Percentiles rank a stretch among this genome's conserved stretches.
Evolutionary conservation across 2,888 invertebrate species (phyloP).

Genomic region (Enoplolaimus lenunculus): DNA sequence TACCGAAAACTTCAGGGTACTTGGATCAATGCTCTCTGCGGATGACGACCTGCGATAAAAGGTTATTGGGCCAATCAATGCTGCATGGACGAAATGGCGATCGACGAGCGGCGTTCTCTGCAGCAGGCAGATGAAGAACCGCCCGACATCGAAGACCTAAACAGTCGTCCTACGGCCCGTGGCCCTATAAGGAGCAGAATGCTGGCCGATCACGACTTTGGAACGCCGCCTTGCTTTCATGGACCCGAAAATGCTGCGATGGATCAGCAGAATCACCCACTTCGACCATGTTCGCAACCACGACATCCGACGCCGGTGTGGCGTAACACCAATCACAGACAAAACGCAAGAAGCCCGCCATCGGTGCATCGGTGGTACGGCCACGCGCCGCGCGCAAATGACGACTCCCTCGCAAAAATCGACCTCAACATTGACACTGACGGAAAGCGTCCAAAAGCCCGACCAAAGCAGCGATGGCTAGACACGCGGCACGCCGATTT

Average conservation of each 20-base stretch:
- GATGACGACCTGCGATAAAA: too few relatives aligned
- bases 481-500: too few relatives aligned
- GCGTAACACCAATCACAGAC: conserved; percentile 13
- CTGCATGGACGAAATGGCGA: not conserved
- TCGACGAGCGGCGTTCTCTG: not conserved
- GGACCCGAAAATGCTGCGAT: too few relatives aligned
- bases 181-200: too few relatives aligned
- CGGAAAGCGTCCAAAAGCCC: conserved; percentile 12
- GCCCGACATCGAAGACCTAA: not conserved
- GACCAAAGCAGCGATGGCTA: conserved; percentile 18
- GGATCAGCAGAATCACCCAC: conserved; percentile 11
- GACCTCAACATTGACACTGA: conserved; percentile 12
- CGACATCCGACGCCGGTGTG: conserved; percentile 19
- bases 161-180: not conserved
- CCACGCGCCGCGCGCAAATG: conserved; percentile 11
- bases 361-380: too few relatives aligned
- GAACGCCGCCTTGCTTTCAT: not conserved
- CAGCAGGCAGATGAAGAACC: not conserved
- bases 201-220: too few relatives aligned
- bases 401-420: conserved; percentile 2
- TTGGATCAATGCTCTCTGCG: too few relatives aligned
- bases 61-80: not conserved
- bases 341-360: conserved; percentile 14
- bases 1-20: too few relatives aligned
- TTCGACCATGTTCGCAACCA: conserved; percentile 15